A percentile compares a stretch with the other conserved stretches of the same genome.
Evolutionary conservation across 92 coral and sea anemone species (phyloP).

Genomic region (Phenganax subtilis): DNA sequence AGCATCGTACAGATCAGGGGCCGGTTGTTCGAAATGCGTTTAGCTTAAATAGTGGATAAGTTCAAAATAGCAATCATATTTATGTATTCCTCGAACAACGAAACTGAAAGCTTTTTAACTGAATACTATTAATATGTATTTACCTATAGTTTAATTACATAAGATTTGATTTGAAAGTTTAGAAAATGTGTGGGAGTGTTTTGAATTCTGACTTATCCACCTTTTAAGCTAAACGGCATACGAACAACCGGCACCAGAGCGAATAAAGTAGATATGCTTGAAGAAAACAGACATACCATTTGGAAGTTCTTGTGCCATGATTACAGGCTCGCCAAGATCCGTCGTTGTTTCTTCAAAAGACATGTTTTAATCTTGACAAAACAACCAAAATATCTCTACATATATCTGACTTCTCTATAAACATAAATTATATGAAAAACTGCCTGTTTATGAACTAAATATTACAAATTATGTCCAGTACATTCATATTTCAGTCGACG

Average conservation of each 20-base stretch:
- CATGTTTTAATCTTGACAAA: slow-evolving; percentile 9
- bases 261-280: neutral
- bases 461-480: neutral
- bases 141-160: too few species aligned
- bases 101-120: too few species aligned
- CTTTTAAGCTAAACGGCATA: too few species aligned
- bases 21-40: too few species aligned
- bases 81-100: too few species aligned
- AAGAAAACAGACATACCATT: slow-evolving; percentile 12
- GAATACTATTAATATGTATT: too few species aligned
- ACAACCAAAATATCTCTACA: neutral
- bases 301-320: slow-evolving; percentile 22
- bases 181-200: too few species aligned
- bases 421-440: slow-evolving; percentile 12
- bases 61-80: too few species aligned
- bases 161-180: too few species aligned
- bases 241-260: neutral
- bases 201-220: too few species aligned
- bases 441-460: slow-evolving; percentile 5
- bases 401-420: slow-evolving; percentile 19
- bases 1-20: too few species aligned
- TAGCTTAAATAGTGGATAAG: too few species aligned
- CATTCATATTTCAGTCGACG: neutral
- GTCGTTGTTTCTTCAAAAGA: slow-evolving; percentile 13
- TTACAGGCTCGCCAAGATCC: neutral